Percentiles rank a stretch among this genome's conserved stretches.
These are phyloP conservation scores for Scaptodrosophila latifasciaeformis DNA, from an alignment of 2,888 invertebrate species.

Conservation along the genomic window DNA sequence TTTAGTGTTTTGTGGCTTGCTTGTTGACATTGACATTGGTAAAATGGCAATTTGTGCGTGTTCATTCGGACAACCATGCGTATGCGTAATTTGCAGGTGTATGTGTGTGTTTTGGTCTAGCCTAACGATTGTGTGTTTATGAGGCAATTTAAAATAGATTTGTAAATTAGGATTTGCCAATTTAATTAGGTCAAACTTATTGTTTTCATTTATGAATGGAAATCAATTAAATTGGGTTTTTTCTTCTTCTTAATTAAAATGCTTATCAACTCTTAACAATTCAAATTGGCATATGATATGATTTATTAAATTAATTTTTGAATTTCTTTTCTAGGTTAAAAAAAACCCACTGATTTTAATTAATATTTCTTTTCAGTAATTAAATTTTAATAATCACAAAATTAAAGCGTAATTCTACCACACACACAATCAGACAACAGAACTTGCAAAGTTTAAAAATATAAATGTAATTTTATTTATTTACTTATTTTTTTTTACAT, in stretches of 20 bases:
- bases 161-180: too few relatives aligned
- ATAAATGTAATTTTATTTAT: too few relatives aligned
- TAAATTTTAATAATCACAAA: not conserved
- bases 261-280: too few relatives aligned
- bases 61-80: slow-evolving; percentile 41
- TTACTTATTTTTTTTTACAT: slow-evolving; percentile 2
- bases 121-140: not conserved
- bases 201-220: too few relatives aligned
- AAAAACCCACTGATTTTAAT: not conserved
- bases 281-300: too few relatives aligned
- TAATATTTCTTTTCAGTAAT: not conserved
- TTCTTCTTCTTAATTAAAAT: too few relatives aligned
- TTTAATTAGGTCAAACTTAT: too few relatives aligned
- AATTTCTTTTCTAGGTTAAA: too few relatives aligned
- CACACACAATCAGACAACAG: not conserved
- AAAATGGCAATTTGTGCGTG: slow-evolving; percentile 61
- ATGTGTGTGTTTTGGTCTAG: slow-evolving; percentile 4
- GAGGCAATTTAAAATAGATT: slow-evolving; percentile 12
- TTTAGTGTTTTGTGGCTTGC: slow-evolving; percentile 37
- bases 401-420: not conserved
- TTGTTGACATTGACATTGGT: slow-evolving; percentile 65
- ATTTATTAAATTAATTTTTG: too few relatives aligned
- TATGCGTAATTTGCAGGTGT: slow-evolving; percentile 8
- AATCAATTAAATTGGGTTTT: too few relatives aligned
- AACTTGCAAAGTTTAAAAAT: too few relatives aligned